Conservation (phyloP, 2,113 vertebrate species). For the Eurystomus gularis region DNA sequence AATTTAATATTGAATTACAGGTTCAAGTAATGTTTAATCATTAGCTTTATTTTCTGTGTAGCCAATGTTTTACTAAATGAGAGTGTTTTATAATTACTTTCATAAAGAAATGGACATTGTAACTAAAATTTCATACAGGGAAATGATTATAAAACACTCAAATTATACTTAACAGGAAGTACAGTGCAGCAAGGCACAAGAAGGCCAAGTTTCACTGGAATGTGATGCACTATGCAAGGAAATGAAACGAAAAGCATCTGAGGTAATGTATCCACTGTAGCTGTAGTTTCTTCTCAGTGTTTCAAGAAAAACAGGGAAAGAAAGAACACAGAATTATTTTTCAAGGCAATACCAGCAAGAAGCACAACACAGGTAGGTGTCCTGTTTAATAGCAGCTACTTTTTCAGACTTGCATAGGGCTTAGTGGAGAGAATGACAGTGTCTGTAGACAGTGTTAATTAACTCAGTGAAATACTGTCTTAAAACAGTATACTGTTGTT, state of each 20-base stretch:
- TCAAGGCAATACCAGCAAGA: background rate
- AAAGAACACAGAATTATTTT: background rate
- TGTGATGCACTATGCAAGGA: constrained; percentile 87
- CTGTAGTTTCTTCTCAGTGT: background rate
- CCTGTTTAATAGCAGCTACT: background rate
- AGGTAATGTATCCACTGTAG: constrained; percentile 75
- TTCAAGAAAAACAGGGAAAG: background rate
- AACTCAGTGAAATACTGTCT: background rate
- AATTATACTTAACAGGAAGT: constrained; percentile 79
- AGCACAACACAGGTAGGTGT: background rate
- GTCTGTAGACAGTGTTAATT: background rate
- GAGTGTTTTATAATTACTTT: background rate
- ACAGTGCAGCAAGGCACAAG: constrained; percentile 76
- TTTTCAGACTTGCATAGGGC: background rate
- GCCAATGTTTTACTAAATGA: background rate
- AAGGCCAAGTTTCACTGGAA: constrained; percentile 74
- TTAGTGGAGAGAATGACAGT: background rate
- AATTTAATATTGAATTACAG: background rate
- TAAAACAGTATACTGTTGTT: background rate
- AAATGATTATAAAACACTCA: background rate
- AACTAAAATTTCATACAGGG: background rate
- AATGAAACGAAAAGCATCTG: constrained; percentile 83
- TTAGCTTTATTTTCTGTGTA: background rate
- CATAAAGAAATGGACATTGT: background rate
- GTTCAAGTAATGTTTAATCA: background rate